Evolutionary conservation across 53 echinoderm and acorn worm species (phyloP), one percentile per base, ranked within the genome.

Genomic region (Crossaster papposus): DNA sequence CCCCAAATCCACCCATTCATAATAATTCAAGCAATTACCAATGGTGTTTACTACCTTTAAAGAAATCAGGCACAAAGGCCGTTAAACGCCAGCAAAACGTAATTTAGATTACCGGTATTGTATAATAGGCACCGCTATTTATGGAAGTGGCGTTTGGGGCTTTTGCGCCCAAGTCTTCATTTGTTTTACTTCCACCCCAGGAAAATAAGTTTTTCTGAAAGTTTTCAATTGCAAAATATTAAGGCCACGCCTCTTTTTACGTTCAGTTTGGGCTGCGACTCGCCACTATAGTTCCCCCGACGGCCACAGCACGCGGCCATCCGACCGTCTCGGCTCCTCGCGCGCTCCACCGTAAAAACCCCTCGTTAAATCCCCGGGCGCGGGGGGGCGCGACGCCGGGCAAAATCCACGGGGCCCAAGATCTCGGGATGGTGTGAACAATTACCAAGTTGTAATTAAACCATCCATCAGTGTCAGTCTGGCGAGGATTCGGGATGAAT

Each of bases 401-500:
- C 72, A 13, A 14, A 30, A 75, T 53, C 76, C 87, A 76, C 76
- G 0, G 58, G 87, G 76, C n/a, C 87, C 58, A 75, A 37, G 77
- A 76, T 87, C 87, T 74, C 63, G 62, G 44, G 55, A 35, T 76
- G 87, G 87, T 87, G 87, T 87, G 76, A 87, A 76, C 87, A 87
- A 75, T 87, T 87, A 87, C 87, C 75, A 87, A 62, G 76, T 76
- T 87, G 87, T 87, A 87, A 87, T 87, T 76, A 87, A 87, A 87
- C 87, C 77, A 87, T 87, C 87, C 76, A 77, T 87, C 87, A 87
- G 75, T 87, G 87, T 87, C 87, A 72, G 55, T 31, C 0, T 76
- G 62, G 35, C 77, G 63, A 51, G 29, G 64, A 20, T 9, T 55
- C 37, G 77, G 87, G 35, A 58, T 87, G 87, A 87, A 87, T 87